phyloP scores from a whole-genome alignment of 2,797 vertebrate species.

The Prionace glauca region DNA sequence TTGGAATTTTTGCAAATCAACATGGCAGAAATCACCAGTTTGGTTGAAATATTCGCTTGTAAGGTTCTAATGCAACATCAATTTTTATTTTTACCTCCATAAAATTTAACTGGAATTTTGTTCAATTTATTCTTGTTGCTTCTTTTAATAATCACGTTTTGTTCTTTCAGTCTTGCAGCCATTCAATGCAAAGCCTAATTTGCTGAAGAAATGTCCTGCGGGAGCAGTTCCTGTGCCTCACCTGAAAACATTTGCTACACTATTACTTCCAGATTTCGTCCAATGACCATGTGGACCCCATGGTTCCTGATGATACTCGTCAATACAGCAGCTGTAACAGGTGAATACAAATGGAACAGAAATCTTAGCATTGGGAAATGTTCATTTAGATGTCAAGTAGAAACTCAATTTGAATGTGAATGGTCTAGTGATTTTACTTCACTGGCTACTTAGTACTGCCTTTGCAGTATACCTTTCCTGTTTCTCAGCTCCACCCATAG shows the following conservation, averaged over 20 bases:
- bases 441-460: not conserved
- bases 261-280: slow-evolving; percentile 46
- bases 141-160: not conserved
- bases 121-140: not conserved
- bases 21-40: not conserved
- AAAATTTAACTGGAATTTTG: not conserved
- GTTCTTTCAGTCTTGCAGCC: not conserved
- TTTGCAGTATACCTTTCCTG: not conserved
- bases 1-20: not conserved
- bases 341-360: slow-evolving; percentile 59
- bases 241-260: slow-evolving; percentile 47
- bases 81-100: not conserved
- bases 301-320: slow-evolving; percentile 79
- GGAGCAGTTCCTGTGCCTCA: slow-evolving; percentile 50
- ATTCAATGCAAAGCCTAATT: not conserved
- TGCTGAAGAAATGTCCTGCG: slow-evolving; percentile 47
- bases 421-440: not conserved
- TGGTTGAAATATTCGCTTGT: not conserved
- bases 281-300: slow-evolving; percentile 85
- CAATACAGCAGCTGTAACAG: slow-evolving; percentile 71
- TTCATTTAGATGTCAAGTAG: not conserved
- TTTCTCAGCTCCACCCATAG: too few relatives aligned
- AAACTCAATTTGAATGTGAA: not conserved
- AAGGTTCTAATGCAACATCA: not conserved
- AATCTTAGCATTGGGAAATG: not conserved